phyloP scores from a whole-genome alignment of 2,113 vertebrate genomes.

The Euleptes europaea region DNA sequence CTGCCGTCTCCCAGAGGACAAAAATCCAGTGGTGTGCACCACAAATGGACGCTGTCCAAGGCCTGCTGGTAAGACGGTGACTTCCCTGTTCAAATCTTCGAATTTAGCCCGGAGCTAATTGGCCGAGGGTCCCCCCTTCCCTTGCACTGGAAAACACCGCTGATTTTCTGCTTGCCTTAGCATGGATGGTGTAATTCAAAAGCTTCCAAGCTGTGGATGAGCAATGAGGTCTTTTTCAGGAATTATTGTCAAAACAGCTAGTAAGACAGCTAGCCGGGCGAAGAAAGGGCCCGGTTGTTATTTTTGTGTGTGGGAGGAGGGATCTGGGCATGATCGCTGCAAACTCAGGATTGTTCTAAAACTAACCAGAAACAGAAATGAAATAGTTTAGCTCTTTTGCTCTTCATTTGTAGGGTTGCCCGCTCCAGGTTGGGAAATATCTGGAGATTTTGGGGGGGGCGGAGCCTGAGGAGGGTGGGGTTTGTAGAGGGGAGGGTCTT shows the following conservation, averaged over 20 bases:
- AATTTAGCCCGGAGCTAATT: accelerated
- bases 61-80: not conserved
- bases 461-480: no score
- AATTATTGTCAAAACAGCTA: not conserved
- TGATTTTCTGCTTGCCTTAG: accelerated
- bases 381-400: no score
- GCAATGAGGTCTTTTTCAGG: not conserved
- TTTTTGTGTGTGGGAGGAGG: not conserved
- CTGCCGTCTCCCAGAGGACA: accelerated
- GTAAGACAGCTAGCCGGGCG: not conserved
- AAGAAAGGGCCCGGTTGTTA: not conserved
- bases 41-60: accelerated
- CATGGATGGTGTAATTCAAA: accelerated
- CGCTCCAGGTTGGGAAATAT: no score
- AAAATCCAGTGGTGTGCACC: not conserved
- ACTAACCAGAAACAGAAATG: not conserved
- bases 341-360: accelerated
- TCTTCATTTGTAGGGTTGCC: no score
- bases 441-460: no score
- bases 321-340: accelerated
- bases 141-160: accelerated
- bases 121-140: no score
- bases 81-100: accelerated
- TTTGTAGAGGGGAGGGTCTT: no score
- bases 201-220: accelerated